Evolutionary conservation across 1,140 invertebrate species (phyloP), one percentile per base, ranked within the genome.

Genomic region (Muscidifurax raptorellus): DNA sequence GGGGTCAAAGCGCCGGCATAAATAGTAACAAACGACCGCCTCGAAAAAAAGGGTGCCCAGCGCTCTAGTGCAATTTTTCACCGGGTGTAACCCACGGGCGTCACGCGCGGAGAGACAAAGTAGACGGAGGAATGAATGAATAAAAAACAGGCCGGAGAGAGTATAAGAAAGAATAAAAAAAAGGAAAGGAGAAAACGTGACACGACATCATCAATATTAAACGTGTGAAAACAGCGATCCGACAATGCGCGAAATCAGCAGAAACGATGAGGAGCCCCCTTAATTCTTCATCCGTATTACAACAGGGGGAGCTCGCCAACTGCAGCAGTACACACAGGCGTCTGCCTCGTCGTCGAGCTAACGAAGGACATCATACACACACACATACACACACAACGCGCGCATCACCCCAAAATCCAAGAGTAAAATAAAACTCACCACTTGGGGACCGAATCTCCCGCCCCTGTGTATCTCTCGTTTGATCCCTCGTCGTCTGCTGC

Each of bases 131-230:
- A 72, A 72, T 27, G 25, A 28, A 30, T 52, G 25, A 80, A 69
- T 12, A 15, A 27, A 71, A 80, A n/a, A 40, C 27, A 27, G 9
- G 15, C 13, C 12, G 47, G 18, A 25, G 12, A n/a, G 22, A n/a
- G 47, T 13, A 18, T 25, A 69, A 9, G 22, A 69, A 9, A 36
- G 28, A 9, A 9, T 64, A 76, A 40, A 59, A 47, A 4, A 64
- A 82, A n/a, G n/a, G n/a, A n/a, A 64, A 40, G 40, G 30, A 22
- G 7, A 0, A 36, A 25, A 64, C 2, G 59, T 28, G 47, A 52
- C n/a, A 27, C 15, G 47, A 66, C 64, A 80, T 79, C 83, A 80
- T 84, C 69, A 74, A 84, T 84, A 84, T 84, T 80, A 74, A 84
- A 72, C 77, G 75, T 66, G 83, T 66, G 75, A 80, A 80, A 80